Evolutionary conservation across 2,797 vertebrate species (phyloP).

Genomic region (Bryconaethiops microstoma): DNA sequence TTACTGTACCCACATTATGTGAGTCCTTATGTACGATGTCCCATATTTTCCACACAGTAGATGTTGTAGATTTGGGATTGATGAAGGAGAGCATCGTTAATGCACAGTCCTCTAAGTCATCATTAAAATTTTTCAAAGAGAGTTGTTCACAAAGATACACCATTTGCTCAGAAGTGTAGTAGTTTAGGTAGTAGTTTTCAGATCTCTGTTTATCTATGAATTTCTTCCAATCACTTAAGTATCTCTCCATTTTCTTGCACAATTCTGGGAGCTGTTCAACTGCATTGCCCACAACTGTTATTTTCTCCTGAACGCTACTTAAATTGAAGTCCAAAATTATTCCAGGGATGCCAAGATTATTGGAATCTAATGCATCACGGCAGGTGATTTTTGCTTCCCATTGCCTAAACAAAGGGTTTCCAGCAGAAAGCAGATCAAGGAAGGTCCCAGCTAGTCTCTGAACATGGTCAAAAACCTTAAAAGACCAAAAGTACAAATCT

Average conservation of each 20-base stretch:
- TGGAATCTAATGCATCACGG: not conserved
- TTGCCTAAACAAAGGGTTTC: slow-evolving; percentile 88
- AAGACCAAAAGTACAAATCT: slow-evolving; percentile 38
- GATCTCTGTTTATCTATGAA: slow-evolving; percentile 83
- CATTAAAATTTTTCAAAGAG: slow-evolving; percentile 74
- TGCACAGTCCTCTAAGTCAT: slow-evolving; percentile 74
- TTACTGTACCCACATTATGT: not conserved
- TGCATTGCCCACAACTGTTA: slow-evolving; percentile 69
- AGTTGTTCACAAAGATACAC: slow-evolving; percentile 87
- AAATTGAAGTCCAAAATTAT: slow-evolving; percentile 84
- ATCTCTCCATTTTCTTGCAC: slow-evolving; percentile 88
- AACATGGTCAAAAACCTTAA: slow-evolving; percentile 86
- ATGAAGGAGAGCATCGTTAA: slow-evolving; percentile 92
- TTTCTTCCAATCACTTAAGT: slow-evolving; percentile 82
- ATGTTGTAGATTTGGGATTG: slow-evolving; percentile 74
- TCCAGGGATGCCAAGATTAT: slow-evolving; percentile 48
- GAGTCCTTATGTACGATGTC: not conserved
- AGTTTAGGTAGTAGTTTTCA: slow-evolving; percentile 89
- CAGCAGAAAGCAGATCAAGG: slow-evolving; percentile 86
- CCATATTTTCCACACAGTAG: slow-evolving; percentile 70
- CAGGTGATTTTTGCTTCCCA: slow-evolving; percentile 82
- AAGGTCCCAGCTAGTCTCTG: slow-evolving; percentile 88
- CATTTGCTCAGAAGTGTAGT: slow-evolving; percentile 92
- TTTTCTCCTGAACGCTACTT: slow-evolving; percentile 19
- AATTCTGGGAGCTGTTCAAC: slow-evolving; percentile 79